These are phyloP conservation scores for Sarcophilus harrisii DNA, from an alignment of 2,797 vertebrate genomes.

Conservation along the genomic window DNA sequence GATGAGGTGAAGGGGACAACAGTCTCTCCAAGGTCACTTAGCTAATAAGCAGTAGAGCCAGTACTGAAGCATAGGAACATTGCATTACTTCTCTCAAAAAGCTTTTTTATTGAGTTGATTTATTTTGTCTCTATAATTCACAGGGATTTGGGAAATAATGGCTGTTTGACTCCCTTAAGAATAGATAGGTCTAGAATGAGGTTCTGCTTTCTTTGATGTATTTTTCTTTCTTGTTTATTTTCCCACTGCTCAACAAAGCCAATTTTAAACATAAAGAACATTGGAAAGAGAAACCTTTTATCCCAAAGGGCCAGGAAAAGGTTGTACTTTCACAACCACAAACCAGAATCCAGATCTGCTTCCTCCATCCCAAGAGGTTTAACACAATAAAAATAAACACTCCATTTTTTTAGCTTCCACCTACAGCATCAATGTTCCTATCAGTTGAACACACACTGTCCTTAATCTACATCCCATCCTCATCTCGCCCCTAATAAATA, in stretches of 20 bases:
- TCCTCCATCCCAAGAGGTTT: conserved; percentile 17
- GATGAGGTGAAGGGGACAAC: neutral
- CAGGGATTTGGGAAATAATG: conserved; percentile 54
- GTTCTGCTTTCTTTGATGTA: conserved; percentile 54
- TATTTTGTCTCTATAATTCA: conserved; percentile 50
- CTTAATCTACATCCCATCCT: neutral
- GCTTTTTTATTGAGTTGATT: conserved; percentile 48
- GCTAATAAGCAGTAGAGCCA: neutral
- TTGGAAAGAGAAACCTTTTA: conserved; percentile 51
- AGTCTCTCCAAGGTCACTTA: neutral
- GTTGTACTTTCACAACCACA: conserved; percentile 41
- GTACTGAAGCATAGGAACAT: neutral
- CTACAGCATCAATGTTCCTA: conserved; percentile 29
- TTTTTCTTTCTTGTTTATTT: conserved; percentile 70
- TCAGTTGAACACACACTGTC: neutral
- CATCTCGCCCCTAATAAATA: neutral
- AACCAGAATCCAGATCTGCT: conserved; percentile 45
- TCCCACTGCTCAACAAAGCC: conserved; percentile 59
- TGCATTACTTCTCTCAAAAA: conserved; percentile 21
- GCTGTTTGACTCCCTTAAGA: conserved; percentile 34
- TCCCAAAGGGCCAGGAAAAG: conserved; percentile 43
- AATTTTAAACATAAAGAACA: conserved; percentile 69
- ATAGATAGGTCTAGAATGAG: conserved; percentile 25
- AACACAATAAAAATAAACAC: conserved; percentile 42
- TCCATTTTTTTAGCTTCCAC: conserved; percentile 22